phyloP scores from a whole-genome alignment of 2,888 invertebrate species.

The Orthosia gothica region DNA sequence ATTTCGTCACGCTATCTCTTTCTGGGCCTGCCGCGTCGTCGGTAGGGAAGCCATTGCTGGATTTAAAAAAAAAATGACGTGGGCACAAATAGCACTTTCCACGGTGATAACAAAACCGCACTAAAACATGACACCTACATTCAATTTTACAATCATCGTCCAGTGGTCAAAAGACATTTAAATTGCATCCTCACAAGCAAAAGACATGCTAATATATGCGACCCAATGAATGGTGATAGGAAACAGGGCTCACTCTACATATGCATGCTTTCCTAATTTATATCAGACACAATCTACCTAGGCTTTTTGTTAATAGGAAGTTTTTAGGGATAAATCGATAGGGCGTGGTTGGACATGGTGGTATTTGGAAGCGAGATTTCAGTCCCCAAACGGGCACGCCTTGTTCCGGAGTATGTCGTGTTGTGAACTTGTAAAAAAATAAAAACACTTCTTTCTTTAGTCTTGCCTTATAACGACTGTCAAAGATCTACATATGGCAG shows the following conservation, averaged over 20 bases:
- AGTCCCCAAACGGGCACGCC: background rate
- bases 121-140: constrained; percentile 2
- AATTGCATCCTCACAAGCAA: constrained; percentile 30
- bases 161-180: constrained; percentile 21
- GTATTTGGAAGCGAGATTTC: constrained; percentile 10
- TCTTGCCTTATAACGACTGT: too few species aligned
- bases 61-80: too few species aligned
- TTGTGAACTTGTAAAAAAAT: constrained; percentile 3
- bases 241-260: constrained; percentile 35
- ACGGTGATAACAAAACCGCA: background rate
- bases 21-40: too few species aligned
- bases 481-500: too few species aligned
- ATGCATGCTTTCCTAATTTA: constrained; percentile 55
- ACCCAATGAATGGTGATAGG: constrained; percentile 34
- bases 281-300: constrained; percentile 52
- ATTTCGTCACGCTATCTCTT: too few species aligned
- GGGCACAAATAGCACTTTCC: background rate
- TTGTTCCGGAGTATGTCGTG: background rate
- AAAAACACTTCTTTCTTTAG: too few species aligned
- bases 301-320: constrained; percentile 25
- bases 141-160: constrained; percentile 1
- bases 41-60: too few species aligned
- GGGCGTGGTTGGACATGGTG: constrained; percentile 5
- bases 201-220: constrained; percentile 51
- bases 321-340: constrained; percentile 34